Evolutionary conservation across 1,140 invertebrate species (phyloP).

Genomic region (Scylla paramamosain): DNA sequence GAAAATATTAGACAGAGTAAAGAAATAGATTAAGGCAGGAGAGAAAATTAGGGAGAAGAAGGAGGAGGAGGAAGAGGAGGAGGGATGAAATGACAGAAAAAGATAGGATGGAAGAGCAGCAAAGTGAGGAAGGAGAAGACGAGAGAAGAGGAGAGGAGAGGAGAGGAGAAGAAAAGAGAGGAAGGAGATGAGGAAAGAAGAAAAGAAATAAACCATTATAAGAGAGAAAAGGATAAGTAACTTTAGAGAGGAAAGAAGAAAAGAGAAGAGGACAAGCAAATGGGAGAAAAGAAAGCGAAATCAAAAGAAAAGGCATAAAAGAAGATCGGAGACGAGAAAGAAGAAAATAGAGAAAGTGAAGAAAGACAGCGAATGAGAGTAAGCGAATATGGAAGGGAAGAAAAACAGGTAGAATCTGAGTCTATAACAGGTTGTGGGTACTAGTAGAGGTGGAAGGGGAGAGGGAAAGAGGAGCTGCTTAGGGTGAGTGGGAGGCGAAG

Average conservation of each 20-base stretch:
- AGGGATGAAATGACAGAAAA: background rate
- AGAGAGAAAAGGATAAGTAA: background rate
- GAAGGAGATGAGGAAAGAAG: background rate
- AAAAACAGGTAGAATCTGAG: too few species aligned
- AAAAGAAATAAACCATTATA: background rate
- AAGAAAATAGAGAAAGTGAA: too few species aligned
- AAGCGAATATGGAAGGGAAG: too few species aligned
- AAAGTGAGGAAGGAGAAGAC: background rate
- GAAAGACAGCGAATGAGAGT: too few species aligned
- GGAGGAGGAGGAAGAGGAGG: background rate
- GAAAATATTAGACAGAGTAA: background rate
- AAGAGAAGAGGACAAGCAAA: background rate
- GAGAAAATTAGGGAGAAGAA: background rate
- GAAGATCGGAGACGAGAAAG: background rate
- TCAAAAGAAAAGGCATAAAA: background rate
- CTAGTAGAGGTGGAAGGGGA: too few species aligned
- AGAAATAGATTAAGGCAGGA: background rate
- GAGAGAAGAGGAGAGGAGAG: background rate
- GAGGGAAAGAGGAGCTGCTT: too few species aligned
- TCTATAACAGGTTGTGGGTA: too few species aligned
- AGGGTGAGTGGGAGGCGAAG: too few species aligned
- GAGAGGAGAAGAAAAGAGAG: background rate
- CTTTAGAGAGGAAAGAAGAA: background rate
- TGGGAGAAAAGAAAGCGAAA: background rate
- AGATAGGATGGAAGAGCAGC: too few species aligned